Evolutionary conservation across 2,113 vertebrate genomes (phyloP).

Genomic region (Sminthopsis crassicaudata): DNA sequence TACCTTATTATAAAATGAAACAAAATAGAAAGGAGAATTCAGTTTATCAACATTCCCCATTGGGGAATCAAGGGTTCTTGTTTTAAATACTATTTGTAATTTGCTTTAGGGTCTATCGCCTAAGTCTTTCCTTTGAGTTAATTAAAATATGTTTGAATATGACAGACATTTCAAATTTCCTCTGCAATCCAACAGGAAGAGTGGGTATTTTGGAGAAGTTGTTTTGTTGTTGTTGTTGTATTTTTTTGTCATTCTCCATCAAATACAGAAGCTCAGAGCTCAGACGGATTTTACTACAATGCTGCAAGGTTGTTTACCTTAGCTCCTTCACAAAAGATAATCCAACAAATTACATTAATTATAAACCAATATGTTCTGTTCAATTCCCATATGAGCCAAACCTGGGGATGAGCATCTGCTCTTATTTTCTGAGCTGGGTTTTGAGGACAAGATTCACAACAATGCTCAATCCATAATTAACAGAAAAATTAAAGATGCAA

Average conservation of each 20-base stretch:
- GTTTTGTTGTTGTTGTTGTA: neutral
- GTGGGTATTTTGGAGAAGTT: neutral
- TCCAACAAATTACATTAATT: slow-evolving; percentile 99
- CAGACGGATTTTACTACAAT: slow-evolving; percentile 83
- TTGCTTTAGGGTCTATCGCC: slow-evolving; percentile 83
- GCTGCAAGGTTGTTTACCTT: slow-evolving; percentile 90
- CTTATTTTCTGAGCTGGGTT: slow-evolving; percentile 90
- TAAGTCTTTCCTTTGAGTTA: slow-evolving; percentile 85
- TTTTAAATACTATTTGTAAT: slow-evolving; percentile 81
- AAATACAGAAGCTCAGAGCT: slow-evolving; percentile 74
- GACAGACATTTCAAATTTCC: slow-evolving; percentile 83
- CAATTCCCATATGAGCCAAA: slow-evolving; percentile 92
- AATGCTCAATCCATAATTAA: slow-evolving; percentile 92
- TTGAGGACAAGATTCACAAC: slow-evolving; percentile 91
- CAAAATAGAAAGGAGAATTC: slow-evolving; percentile 76
- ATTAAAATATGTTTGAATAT: slow-evolving; percentile 84
- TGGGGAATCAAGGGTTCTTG: slow-evolving; percentile 79
- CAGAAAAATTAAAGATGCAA: slow-evolving; percentile 91
- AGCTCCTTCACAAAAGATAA: slow-evolving; percentile 95
- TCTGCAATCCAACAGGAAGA: slow-evolving; percentile 76
- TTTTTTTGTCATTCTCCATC: slow-evolving; percentile 64
- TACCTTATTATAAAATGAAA: slow-evolving; percentile 72
- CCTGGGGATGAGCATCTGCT: slow-evolving; percentile 96
- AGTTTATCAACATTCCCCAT: slow-evolving; percentile 80
- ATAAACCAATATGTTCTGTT: slow-evolving; percentile 98